Evolutionary conservation across 1,140 invertebrate genomes (phyloP), one percentile per base, ranked within the genome.

Genomic region (Dermatophagoides farinae): DNA sequence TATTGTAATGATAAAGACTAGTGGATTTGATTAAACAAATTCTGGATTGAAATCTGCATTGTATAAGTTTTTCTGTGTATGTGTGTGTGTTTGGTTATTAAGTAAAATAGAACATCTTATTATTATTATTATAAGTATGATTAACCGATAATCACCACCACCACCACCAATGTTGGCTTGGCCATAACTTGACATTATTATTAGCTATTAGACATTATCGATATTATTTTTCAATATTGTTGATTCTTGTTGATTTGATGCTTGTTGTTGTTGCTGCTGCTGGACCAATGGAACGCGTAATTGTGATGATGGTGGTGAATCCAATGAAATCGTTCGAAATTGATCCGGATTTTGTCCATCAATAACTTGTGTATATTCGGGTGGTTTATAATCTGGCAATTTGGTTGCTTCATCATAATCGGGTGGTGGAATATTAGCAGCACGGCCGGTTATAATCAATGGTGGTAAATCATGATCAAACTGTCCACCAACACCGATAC

Each of bases 391-490:
- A 25, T 55, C 53, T 4, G 53, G 46, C 9, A 46, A 20, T 23
- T 50, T 60, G 1, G 58, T 60, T 22, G 58, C 58, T 41, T 60
- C 58, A 12, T 60, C 58, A 41, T 60, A 60, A 52, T 60, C 31
- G 6, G 58, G 58, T 14, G 58, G 58, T 40, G 58, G 43, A 31
- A 60, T 25, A 50, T 60, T 46, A 10, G 58, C 41, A 49, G 25
- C 31, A 31, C 31, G 31, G 31, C 31, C 18, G 6, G 4, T 18
- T 8, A 51, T 5, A 6, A 51, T 51, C 25, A 51, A 14, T 22
- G 49, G 23, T 12, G 49, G 49, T 14, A 51, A 22, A 14, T 14
- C 14, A 18, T 20, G 31, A 31, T 31, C 31, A 4, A 31, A 31
- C 8, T 31, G 31, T 31, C 31, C 31, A 31, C 31, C 31, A 31